phyloP scores from a whole-genome alignment of 1,140 invertebrate species.

The Akabosia matsudoensis region DNA sequence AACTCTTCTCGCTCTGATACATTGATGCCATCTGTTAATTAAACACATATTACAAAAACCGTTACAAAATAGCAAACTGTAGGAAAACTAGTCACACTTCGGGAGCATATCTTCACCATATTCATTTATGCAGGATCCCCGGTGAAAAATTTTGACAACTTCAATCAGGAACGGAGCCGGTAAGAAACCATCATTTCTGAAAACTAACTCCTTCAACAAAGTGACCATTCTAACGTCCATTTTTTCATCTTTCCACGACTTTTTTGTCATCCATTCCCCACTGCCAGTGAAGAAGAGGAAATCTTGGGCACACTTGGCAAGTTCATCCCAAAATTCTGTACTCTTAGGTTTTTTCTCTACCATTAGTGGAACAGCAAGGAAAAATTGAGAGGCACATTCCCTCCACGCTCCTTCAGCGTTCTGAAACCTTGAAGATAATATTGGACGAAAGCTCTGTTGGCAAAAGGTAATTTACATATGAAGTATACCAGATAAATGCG shows the following conservation, averaged over 20 bases:
- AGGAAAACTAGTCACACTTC: background rate
- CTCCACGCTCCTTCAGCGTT: slow-evolving; percentile 44
- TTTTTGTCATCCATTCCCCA: slow-evolving; percentile 45
- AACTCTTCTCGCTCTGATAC: slow-evolving; percentile 86
- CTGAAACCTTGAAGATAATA: slow-evolving; percentile 41
- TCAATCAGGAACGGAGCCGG: slow-evolving; percentile 42
- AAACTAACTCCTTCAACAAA: slow-evolving; percentile 44
- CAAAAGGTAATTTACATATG: background rate
- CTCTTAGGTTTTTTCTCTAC: slow-evolving; percentile 35
- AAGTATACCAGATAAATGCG: background rate
- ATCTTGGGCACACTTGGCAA: slow-evolving; percentile 41
- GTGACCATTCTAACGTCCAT: slow-evolving; percentile 44
- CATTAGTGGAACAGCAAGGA: slow-evolving; percentile 40
- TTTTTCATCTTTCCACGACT: slow-evolving; percentile 46
- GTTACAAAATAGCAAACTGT: background rate
- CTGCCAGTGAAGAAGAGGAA: slow-evolving; percentile 42
- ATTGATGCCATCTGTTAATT: slow-evolving; percentile 66
- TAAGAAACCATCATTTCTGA: slow-evolving; percentile 38
- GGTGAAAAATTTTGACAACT: slow-evolving; percentile 46
- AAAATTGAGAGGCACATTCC: slow-evolving; percentile 44
- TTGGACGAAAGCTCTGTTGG: slow-evolving; percentile 45
- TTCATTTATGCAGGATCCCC: slow-evolving; percentile 46
- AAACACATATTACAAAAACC: background rate
- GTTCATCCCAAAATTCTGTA: slow-evolving; percentile 39
- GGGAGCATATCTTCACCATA: too few relatives aligned